Percentiles rank a stretch among this genome's conserved stretches.
Conservation (phyloP, 2,113 vertebrate genomes). For the Willisornis vidua region DNA sequence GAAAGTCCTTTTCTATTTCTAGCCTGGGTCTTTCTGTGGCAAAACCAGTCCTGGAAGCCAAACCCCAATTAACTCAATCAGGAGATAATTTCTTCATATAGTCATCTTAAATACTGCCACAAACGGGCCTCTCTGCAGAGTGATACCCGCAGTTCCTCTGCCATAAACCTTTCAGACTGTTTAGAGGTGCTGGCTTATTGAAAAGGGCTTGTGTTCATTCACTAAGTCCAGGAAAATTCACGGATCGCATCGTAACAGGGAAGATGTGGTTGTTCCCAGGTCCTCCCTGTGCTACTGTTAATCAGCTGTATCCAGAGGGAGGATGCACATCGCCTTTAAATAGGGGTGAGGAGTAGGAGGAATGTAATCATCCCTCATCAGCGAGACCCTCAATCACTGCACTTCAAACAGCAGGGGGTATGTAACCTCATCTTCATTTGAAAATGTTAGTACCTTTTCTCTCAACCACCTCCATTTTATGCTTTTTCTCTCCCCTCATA, state of each 20-base stretch:
- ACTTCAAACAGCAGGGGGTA: slow-evolving; percentile 59
- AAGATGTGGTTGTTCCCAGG: background rate
- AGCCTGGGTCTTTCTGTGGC: background rate
- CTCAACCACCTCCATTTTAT: background rate
- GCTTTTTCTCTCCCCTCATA: background rate
- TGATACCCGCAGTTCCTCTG: background rate
- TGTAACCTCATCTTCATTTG: slow-evolving; percentile 34
- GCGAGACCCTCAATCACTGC: slow-evolving; percentile 60
- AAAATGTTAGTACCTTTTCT: slow-evolving; percentile 44
- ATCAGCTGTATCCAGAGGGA: slow-evolving; percentile 36
- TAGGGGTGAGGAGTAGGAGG: slow-evolving; percentile 4
- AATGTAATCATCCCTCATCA: slow-evolving; percentile 64
- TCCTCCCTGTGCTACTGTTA: background rate
- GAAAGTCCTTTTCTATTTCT: background rate
- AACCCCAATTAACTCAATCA: background rate
- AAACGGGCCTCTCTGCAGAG: background rate
- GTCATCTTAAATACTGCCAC: background rate
- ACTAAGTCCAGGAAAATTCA: background rate
- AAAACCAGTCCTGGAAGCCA: background rate
- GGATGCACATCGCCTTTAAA: background rate
- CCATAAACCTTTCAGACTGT: background rate
- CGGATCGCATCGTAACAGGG: background rate
- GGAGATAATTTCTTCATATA: background rate
- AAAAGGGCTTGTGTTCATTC: background rate
- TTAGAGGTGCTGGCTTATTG: background rate